Evolutionary conservation across 2,113 vertebrate genomes (phyloP), one percentile per base, ranked within the genome.

Genomic region (Lepidothrix coronata): DNA sequence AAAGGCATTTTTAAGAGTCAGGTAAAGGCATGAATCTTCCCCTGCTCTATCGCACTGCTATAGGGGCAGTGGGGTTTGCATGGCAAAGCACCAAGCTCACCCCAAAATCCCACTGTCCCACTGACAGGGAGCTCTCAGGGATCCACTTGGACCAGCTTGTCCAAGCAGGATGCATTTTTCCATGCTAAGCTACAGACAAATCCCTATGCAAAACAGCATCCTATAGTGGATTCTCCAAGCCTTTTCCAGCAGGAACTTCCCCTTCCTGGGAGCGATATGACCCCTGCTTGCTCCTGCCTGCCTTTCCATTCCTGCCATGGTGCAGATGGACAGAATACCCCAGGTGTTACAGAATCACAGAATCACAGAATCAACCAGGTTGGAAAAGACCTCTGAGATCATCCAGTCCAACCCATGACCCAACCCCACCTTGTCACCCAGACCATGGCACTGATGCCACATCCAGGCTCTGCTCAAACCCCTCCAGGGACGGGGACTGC

Each of bases 41-140:
- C 11, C 41, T 1, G 1, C 43, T 19, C 67, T 5, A 2, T 0
- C 20, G 23, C 51, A 31, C 5, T 1, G 0, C 33, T 37, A 21
- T 2, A 7, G 43, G 18, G 44, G 51, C 41, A 33, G 59, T 2
- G 22, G 35, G 37, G 19, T 12, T n/a, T 1, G 2, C 57, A 8
- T 5, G 44, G 44, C 46, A 48, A 6, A 37, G 72, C 48, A 65
- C 58, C 62, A 37, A 9, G 4, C 18, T n/a, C 16, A 2, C 19
- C 2, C 12, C 0, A 1, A 15, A 19, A 59, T 20, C 10, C 19
- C 27, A 31, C 24, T 5, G 2, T 5, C 33, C 41, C 2, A 0
- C 17, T 13, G 39, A 11, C 13, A 3, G 19, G 44, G 10, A 51
- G 16, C 7, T 62, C 41, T 10, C 76, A 20, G 57, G n/a, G 49